A percentile compares a stretch with the other conserved stretches of the same genome.
Conservation (phyloP, 2,888 invertebrate species). For the Dichetophora obliterata region DNA sequence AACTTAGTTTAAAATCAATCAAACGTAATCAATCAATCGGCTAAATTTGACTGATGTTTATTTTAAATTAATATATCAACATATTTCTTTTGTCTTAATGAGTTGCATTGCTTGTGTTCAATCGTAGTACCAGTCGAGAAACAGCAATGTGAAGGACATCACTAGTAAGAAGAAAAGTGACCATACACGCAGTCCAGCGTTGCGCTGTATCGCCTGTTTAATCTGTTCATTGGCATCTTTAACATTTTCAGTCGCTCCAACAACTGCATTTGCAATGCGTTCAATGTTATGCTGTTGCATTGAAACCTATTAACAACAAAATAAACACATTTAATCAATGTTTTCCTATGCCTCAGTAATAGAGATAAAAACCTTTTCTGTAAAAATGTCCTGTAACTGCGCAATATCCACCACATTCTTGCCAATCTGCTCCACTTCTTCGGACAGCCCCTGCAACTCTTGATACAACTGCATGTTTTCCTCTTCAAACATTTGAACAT, state of each 20-base stretch:
- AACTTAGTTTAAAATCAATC: no score
- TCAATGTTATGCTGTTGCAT: constrained; percentile 96
- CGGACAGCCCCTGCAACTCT: constrained; percentile 88
- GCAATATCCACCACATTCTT: constrained; percentile 96
- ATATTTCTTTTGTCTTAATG: no score
- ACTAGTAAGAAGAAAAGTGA: constrained; percentile 95
- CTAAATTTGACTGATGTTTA: no score
- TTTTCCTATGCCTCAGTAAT: neutral
- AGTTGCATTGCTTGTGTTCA: constrained; percentile 62
- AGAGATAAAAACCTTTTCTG: constrained; percentile 80
- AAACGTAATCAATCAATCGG: no score
- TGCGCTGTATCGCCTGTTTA: constrained; percentile 95
- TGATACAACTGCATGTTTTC: constrained; percentile 91
- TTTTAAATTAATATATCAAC: no score
- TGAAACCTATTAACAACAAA: constrained; percentile 73
- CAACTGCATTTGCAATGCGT: constrained; percentile 87
- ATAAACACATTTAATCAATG: neutral
- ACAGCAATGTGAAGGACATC: constrained; percentile 94
- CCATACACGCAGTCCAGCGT: constrained; percentile 95
- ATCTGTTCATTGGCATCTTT: constrained; percentile 98
- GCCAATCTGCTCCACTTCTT: constrained; percentile 91
- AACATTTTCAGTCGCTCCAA: constrained; percentile 94
- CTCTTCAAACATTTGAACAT: constrained; percentile 91
- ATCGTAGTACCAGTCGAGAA: constrained; percentile 99
- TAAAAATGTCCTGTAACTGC: constrained; percentile 94